Percentiles rank a stretch among this genome's conserved stretches.
Conservation (phyloP, 2,888 invertebrate genomes). For the Nineta flava region DNA sequence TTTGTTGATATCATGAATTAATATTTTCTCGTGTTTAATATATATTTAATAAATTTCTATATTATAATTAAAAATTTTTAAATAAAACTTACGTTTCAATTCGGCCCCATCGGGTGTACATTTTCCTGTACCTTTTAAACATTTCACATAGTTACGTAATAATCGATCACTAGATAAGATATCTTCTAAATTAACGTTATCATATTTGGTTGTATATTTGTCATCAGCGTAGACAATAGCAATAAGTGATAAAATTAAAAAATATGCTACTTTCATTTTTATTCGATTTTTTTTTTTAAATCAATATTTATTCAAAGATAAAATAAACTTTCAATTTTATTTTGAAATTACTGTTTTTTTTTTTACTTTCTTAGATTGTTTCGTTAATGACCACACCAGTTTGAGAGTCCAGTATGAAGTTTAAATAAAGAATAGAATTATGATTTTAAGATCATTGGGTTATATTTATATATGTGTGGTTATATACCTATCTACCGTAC, state of each 20-base stretch:
- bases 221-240: neutral
- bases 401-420: neutral
- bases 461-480: no score
- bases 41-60: no score
- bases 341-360: no score
- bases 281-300: neutral
- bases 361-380: no score
- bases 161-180: slow-evolving; percentile 36
- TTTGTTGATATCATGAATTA: no score
- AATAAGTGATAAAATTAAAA: neutral
- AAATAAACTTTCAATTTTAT: no score
- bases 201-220: slow-evolving; percentile 25
- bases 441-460: no score
- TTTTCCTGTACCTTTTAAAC: slow-evolving; percentile 33
- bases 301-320: neutral
- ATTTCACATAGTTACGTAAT: slow-evolving; percentile 38
- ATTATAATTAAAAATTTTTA: neutral
- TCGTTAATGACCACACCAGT: neutral
- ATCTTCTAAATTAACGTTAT: slow-evolving; percentile 37
- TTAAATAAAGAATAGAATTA: no score
- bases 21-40: no score
- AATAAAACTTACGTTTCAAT: slow-evolving; percentile 35
- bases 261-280: no score
- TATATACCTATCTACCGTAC: no score
- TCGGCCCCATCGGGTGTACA: slow-evolving; percentile 41